A percentile compares a stretch with the other conserved stretches of the same genome.
phyloP scores from a whole-genome alignment of 2,797 vertebrate species.

The Diglossa cyanea region DNA sequence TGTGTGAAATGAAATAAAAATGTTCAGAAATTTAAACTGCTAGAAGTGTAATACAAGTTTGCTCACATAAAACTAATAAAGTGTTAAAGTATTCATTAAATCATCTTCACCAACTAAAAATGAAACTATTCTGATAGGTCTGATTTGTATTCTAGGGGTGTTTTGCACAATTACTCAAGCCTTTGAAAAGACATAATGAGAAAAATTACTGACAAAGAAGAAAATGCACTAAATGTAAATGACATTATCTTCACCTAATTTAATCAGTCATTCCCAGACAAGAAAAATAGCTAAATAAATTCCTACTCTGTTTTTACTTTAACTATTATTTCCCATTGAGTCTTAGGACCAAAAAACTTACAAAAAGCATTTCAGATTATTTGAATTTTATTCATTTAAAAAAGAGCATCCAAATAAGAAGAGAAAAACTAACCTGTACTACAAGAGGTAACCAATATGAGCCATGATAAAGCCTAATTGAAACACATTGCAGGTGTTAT shows the following conservation, averaged over 20 bases:
- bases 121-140: neutral
- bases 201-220: slow-evolving; percentile 12
- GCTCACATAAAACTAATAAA: neutral
- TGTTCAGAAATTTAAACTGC: neutral
- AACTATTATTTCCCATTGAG: neutral
- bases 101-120: neutral
- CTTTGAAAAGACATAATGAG: slow-evolving; percentile 21
- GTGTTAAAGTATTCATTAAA: neutral
- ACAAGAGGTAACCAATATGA: neutral
- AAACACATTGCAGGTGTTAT: fast-evolving
- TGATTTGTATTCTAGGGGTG: slow-evolving; percentile 9
- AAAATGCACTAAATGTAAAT: slow-evolving; percentile 24
- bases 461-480: neutral
- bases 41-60: neutral
- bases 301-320: neutral
- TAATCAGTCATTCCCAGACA: slow-evolving; percentile 18
- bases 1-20: neutral
- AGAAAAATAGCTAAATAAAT: slow-evolving; percentile 24
- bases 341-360: neutral
- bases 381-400: neutral
- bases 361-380: neutral
- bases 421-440: neutral
- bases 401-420: neutral
- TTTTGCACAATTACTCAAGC: neutral
- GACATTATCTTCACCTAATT: slow-evolving; percentile 33